Evolutionary conservation across 1,140 invertebrate species (phyloP).

Genomic region (Thrips palmi): DNA sequence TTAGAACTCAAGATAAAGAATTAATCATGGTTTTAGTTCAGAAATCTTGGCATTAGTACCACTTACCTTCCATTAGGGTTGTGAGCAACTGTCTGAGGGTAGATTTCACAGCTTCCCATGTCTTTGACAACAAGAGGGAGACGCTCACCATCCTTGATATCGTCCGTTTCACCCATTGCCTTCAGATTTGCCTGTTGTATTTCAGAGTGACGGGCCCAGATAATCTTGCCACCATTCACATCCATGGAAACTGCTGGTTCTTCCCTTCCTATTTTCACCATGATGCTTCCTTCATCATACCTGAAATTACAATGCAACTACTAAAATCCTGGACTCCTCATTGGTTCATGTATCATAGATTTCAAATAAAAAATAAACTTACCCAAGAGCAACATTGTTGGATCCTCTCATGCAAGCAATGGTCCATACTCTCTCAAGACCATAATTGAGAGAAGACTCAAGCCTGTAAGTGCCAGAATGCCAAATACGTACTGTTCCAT

Average conservation of each 20-base stretch:
- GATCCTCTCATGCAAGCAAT: conserved; percentile 89
- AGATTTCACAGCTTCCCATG: conserved; percentile 99
- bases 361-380: conserved; percentile 8
- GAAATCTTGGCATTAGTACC: background rate
- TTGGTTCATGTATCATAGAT: background rate
- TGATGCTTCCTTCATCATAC: conserved; percentile 96
- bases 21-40: background rate
- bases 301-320: conserved; percentile 19
- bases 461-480: conserved; percentile 93
- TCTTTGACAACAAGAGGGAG: conserved; percentile 89
- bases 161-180: conserved; percentile 50
- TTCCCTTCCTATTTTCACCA: conserved; percentile 93
- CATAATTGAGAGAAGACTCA: conserved; percentile 95
- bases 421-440: conserved; percentile 94
- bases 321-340: background rate
- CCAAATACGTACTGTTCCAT: conserved; percentile 92
- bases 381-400: conserved; percentile 90
- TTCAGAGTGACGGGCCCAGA: conserved; percentile 96
- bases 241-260: conserved; percentile 99
- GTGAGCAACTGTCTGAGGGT: conserved; percentile 95
- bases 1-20: background rate
- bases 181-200: conserved; percentile 96
- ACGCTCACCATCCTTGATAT: conserved; percentile 80
- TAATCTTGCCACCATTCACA: conserved; percentile 89
- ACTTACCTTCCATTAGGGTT: conserved; percentile 86